Evolutionary conservation across 92 coral and sea anemone genomes (phyloP).

Genomic region (Zoanthus sociatus): DNA sequence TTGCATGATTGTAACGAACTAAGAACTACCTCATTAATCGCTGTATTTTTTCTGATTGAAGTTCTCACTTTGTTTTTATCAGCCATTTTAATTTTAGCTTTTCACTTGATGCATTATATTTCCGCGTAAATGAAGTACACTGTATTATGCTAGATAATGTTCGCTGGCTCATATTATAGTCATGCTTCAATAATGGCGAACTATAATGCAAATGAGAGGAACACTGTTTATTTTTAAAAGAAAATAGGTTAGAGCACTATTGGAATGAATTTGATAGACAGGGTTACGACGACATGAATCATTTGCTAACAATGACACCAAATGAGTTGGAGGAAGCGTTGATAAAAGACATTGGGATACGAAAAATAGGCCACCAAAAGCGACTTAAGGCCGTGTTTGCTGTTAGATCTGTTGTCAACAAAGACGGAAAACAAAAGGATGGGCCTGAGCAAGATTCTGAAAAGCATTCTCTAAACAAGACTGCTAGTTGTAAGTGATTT

Average conservation of each 20-base stretch:
- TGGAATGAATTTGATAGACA: conserved; percentile 10
- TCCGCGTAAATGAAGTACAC: conserved; percentile 15
- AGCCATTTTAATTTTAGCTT: conserved; percentile 12
- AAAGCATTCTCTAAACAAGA: conserved; percentile 10
- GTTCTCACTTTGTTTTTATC: conserved; percentile 10
- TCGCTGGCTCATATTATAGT: conserved; percentile 15
- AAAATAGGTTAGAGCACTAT: conserved; percentile 10
- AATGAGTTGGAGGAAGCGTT: conserved; percentile 13
- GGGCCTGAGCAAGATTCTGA: conserved; percentile 12
- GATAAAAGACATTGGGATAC: conserved; percentile 8
- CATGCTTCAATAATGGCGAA: conserved; percentile 7
- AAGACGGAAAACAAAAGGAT: conserved; percentile 2
- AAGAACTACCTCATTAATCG: conserved; percentile 14
- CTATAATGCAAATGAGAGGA: conserved; percentile 14
- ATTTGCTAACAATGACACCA: conserved; percentile 14
- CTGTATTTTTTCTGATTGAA: conserved; percentile 12
- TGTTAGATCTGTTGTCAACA: conserved; percentile 5
- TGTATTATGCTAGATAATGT: conserved; percentile 12
- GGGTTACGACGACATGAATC: conserved; percentile 14
- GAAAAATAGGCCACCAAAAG: conserved; percentile 9
- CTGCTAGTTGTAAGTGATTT: conserved; percentile 11
- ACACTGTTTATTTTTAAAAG: conserved; percentile 5
- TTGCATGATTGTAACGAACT: conserved; percentile 44
- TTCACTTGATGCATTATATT: conserved; percentile 10
- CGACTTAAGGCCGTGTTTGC: conserved; percentile 4